A percentile compares a stretch with the other conserved stretches of the same genome.
phyloP scores from a whole-genome alignment of 2,888 invertebrate species.

The Epistrophe grossulariae region DNA sequence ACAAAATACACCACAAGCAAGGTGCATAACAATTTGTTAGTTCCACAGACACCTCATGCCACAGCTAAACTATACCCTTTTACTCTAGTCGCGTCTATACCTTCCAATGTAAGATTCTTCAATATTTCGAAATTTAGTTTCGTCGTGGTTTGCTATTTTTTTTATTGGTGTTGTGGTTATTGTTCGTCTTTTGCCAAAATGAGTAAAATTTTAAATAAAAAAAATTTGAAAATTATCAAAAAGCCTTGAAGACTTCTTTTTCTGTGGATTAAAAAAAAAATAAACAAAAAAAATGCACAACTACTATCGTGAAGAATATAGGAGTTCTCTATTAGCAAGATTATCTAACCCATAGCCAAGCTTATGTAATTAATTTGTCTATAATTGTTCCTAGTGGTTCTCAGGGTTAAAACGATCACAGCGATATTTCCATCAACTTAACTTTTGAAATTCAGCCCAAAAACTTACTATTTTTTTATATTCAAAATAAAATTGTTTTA shows the following conservation, averaged over 20 bases:
- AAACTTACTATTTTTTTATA: background rate
- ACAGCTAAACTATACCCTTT: constrained; percentile 15
- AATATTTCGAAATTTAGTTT: constrained; percentile 73
- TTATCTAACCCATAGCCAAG: background rate
- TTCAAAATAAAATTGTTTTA: background rate
- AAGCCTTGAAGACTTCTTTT: constrained; percentile 4
- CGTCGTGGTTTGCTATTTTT: constrained; percentile 52
- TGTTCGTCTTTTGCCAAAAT: constrained; percentile 48
- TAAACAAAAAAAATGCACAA: constrained; percentile 32
- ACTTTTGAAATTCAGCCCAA: background rate
- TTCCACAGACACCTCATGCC: constrained; percentile 40
- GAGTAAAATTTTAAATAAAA: constrained; percentile 71
- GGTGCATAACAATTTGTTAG: constrained; percentile 67
- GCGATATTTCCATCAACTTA: background rate
- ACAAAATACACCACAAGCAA: constrained; percentile 59
- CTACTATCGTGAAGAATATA: background rate
- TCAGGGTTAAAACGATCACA: background rate
- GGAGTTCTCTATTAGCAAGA: background rate
- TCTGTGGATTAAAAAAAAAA: background rate
- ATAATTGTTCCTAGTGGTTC: constrained; percentile 1
- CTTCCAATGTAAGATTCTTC: constrained; percentile 39
- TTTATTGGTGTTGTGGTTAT: constrained; percentile 40
- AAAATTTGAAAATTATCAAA: constrained; percentile 64
- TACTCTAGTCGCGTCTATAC: constrained; percentile 1
- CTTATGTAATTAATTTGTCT: constrained; percentile 15